Base-by-base conservation (phyloP, 2,113 vertebrate genomes). In the Motacilla tschutschensis region DNA sequence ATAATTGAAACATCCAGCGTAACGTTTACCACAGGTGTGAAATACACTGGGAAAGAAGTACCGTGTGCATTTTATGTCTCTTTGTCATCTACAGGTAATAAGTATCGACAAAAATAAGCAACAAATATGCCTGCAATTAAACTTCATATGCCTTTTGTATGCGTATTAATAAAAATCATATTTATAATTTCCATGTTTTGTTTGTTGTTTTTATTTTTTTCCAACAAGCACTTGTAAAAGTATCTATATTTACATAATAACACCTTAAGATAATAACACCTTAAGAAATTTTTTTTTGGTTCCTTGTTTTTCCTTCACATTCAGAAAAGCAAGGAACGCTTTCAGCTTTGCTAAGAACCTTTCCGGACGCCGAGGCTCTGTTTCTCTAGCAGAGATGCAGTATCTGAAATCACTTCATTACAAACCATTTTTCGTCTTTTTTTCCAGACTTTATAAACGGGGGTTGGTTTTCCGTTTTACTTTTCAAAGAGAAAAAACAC, bases 1-100 rank as follows among this genome's bases (percentile, higher is more conserved):
- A 93, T 95, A 93, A 95, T 24, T 91, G 94, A 95, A 95, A 96
- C 94, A 96, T 95, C 95, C 95, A 96, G 94, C 91, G 63, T 93
- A 92, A 96, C 87, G 84, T 89, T 93, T 94, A 95, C 95, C 95
- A 96, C 96, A 96, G 96, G 91, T 95, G 94, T 94, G 96, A 94
- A 95, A 96, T 96, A 96, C 95, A 96, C 94, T 94, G 93, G 95
- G 93, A 94, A 89, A 91, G 94, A 92, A 92, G 89, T 87, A 95
- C 89, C 93, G 82, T 93, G 94, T 96, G 94, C 94, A 95, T 94
- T 94, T 96, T 95, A 93, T 50, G 90, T 59, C 91, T 92, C 83
- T 93, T 95, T 94, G 85, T 94, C 87, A 95, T 86, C 92, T 96
- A 96, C 93, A 96, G 75, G 93, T 95, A 96, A 95, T 91, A 95